Percentiles rank a stretch among this genome's conserved stretches.
Conservation (phyloP, 2,888 invertebrate genomes). For the Zeuzera pyrina region DNA sequence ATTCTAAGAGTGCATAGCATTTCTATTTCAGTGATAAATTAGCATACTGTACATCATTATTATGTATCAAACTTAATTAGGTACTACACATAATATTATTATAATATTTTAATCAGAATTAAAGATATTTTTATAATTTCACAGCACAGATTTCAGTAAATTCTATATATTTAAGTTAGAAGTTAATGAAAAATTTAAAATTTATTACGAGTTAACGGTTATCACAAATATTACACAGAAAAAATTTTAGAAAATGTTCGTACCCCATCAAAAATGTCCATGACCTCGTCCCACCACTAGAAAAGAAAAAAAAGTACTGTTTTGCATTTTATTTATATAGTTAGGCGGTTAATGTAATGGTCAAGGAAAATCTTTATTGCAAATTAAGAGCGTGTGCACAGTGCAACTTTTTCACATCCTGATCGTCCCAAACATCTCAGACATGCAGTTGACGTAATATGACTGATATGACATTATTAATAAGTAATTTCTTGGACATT, state of each 20-base stretch:
- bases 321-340: conserved; percentile 3
- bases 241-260: conserved; percentile 70
- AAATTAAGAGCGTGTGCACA: conserved; percentile 6
- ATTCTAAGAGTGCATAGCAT: no score
- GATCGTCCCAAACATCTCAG: background rate
- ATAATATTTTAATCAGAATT: no score
- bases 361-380: no score
- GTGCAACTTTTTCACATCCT: conserved; percentile 4
- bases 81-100: no score
- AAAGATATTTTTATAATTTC: no score
- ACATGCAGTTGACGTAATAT: background rate
- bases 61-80: no score
- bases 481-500: conserved; percentile 2
- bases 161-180: no score
- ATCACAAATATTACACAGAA: conserved; percentile 44
- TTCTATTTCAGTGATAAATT: no score
- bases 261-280: conserved; percentile 97
- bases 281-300: conserved; percentile 98
- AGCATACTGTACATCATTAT: no score
- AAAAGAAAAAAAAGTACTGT: conserved; percentile 75
- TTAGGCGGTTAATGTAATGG: conserved; percentile 7
- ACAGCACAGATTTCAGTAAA: no score
- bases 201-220: no score
- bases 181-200: no score
- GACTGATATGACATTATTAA: conserved; percentile 3